A percentile compares a stretch with the other conserved stretches of the same genome.
These are phyloP conservation scores for Meloidogyne hapla DNA, from an alignment of 1,140 invertebrate species.

Conservation along the genomic window DNA sequence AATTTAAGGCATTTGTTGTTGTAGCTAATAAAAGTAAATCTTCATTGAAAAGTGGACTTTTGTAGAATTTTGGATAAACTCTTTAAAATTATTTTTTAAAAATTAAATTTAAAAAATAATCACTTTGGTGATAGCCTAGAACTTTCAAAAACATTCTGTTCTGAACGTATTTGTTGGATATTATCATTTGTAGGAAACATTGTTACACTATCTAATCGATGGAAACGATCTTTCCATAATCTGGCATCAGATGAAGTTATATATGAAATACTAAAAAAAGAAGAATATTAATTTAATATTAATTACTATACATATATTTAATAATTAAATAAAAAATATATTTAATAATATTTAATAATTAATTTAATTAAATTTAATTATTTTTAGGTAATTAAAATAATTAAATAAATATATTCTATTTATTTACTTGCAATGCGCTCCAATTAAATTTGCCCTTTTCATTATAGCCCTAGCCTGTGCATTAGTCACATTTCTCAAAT, in stretches of 20 bases:
- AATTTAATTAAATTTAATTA: too few species aligned
- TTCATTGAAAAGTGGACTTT: constrained; percentile 56
- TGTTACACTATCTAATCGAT: constrained; percentile 34
- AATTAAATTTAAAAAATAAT: neutral
- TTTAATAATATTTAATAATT: too few species aligned
- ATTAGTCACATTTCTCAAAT: constrained; percentile 70
- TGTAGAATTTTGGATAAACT: constrained; percentile 68
- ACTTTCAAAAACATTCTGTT: neutral
- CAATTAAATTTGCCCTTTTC: constrained; percentile 69
- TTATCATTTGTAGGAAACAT: neutral
- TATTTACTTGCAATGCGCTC: constrained; percentile 68
- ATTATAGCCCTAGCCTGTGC: constrained; percentile 72
- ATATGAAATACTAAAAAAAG: constrained; percentile 68
- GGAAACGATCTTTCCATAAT: constrained; percentile 62
- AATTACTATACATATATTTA: too few species aligned
- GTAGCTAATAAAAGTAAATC: neutral
- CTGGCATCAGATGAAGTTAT: constrained; percentile 68
- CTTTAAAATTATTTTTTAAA: constrained; percentile 52
- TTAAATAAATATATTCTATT: neutral
- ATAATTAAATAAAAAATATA: too few species aligned
- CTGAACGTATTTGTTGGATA: neutral
- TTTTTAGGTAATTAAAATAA: too few species aligned
- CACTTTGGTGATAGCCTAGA: constrained; percentile 66
- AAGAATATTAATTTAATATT: too few species aligned
- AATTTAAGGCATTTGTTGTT: constrained; percentile 4